Evolutionary conservation across 2,797 vertebrate genomes (phyloP).

Genomic region (Chromobotia macracanthus): DNA sequence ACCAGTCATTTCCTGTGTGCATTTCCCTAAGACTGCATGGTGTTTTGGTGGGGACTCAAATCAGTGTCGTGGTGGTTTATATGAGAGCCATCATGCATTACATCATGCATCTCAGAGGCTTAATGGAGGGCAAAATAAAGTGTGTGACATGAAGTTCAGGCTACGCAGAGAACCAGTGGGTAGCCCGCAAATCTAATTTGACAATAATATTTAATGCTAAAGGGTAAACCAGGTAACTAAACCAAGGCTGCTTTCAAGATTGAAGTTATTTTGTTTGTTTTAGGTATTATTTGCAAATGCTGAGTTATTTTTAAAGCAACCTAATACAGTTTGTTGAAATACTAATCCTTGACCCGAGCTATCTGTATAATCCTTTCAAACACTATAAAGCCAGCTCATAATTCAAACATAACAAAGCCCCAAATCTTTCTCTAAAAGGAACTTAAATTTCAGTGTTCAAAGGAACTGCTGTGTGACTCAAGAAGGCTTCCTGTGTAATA

Average conservation of each 20-base stretch:
- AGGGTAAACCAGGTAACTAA: not conserved
- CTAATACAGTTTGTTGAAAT: slow-evolving; percentile 33
- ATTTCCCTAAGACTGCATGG: not conserved
- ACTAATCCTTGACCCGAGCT: slow-evolving; percentile 44
- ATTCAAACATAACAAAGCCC: slow-evolving; percentile 39
- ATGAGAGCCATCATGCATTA: not conserved
- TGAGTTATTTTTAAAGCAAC: slow-evolving; percentile 32
- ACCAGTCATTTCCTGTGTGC: not conserved
- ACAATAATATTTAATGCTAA: not conserved
- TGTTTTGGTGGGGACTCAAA: not conserved
- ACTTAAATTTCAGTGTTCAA: slow-evolving; percentile 4
- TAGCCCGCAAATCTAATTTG: not conserved
- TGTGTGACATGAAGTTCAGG: slow-evolving; percentile 24
- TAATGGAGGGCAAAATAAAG: not conserved
- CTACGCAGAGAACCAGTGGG: not conserved
- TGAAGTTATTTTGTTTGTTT: slow-evolving; percentile 1
- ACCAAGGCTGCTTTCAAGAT: not conserved
- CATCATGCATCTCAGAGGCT: slow-evolving; percentile 19
- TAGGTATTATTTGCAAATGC: not conserved
- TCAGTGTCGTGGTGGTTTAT: slow-evolving; percentile 14
- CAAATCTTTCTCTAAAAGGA: slow-evolving; percentile 19
- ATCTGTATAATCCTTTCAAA: slow-evolving; percentile 42
- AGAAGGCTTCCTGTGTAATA: not conserved
- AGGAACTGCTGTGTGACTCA: slow-evolving; percentile 6
- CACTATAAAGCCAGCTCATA: slow-evolving; percentile 25